A percentile compares a stretch with the other conserved stretches of the same genome.
Evolutionary conservation across 2,797 vertebrate genomes (phyloP).

Genomic region (Micromesistius poutassou): DNA sequence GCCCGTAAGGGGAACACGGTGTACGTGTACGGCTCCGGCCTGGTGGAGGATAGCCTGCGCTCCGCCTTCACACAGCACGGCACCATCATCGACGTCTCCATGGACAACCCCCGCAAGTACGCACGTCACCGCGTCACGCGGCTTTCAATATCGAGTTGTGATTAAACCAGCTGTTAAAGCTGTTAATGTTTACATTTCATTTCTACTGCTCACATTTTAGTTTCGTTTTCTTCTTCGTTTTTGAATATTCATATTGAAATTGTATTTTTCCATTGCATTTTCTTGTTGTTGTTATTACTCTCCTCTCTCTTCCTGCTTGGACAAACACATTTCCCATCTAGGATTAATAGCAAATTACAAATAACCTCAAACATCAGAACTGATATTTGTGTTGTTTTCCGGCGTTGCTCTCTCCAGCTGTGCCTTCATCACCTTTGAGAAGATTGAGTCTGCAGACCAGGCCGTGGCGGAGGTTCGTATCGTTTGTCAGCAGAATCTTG

Average conservation of each 20-base stretch:
- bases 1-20: conserved; percentile 90
- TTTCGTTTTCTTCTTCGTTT: no score
- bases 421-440: conserved; percentile 92
- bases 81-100: conserved; percentile 87
- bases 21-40: conserved; percentile 85
- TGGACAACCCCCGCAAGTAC: conserved; percentile 89
- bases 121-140: neutral
- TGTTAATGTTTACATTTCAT: no score
- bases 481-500: no score
- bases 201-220: neutral
- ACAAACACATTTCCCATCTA: neutral
- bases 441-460: conserved; percentile 93
- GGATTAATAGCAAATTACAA: neutral
- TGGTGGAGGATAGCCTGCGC: conserved; percentile 81
- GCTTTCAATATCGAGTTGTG: no score
- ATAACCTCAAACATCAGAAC: neutral
- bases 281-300: no score
- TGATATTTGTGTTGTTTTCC: neutral
- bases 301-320: neutral
- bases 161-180: no score
- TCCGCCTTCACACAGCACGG: conserved; percentile 83
- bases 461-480: conserved; percentile 83
- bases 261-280: no score
- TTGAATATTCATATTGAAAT: no score
- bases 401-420: conserved; percentile 69